Evolutionary conservation across 2,797 vertebrate species (phyloP).

Genomic region (Falco columbarius): DNA sequence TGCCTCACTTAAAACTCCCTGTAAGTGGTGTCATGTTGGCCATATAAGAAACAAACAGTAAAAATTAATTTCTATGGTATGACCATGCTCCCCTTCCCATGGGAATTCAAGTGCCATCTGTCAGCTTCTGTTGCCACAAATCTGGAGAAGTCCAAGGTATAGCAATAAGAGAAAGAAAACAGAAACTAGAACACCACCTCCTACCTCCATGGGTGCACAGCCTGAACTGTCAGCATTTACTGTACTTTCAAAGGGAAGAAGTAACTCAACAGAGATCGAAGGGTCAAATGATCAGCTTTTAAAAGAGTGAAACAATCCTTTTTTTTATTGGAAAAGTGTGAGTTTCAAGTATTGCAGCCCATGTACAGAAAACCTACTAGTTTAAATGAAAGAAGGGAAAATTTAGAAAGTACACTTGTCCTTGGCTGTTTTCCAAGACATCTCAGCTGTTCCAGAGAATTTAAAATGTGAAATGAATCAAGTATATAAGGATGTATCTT

Average conservation of each 20-base stretch:
- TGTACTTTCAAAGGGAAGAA: neutral
- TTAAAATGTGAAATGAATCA: conserved; percentile 17
- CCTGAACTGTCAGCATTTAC: neutral
- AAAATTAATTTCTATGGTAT: rapidly evolving
- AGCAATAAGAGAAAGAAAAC: neutral
- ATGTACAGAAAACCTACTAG: neutral
- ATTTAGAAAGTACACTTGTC: neutral
- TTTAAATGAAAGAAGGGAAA: neutral
- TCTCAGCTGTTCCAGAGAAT: neutral
- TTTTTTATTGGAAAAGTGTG: neutral
- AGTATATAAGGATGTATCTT: neutral
- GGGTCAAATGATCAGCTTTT: neutral
- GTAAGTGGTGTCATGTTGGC: neutral
- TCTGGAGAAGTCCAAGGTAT: neutral
- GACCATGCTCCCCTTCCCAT: neutral
- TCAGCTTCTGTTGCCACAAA: neutral
- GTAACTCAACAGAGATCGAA: neutral
- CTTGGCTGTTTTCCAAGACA: conserved; percentile 3
- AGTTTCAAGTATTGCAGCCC: neutral
- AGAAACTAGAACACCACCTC: neutral
- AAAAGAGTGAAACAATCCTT: neutral
- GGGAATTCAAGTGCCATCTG: neutral
- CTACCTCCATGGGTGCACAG: neutral
- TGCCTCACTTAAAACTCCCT: neutral
- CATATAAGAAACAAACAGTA: neutral